Evolutionary conservation across 2,113 vertebrate genomes (phyloP).

Genomic region (Eretmochelys imbricata): DNA sequence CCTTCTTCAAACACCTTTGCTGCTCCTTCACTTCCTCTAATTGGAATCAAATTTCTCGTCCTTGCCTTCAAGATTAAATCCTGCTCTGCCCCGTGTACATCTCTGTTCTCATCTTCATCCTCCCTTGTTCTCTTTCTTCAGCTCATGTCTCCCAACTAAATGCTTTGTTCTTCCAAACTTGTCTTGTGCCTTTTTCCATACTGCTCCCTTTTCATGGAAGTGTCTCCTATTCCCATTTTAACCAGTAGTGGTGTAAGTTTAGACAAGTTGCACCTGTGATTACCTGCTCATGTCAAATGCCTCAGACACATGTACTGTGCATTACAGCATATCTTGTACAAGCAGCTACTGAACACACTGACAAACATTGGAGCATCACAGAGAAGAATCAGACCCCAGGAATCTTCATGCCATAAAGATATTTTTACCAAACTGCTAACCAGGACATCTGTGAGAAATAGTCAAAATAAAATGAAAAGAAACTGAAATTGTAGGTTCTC

Average conservation of each 20-base stretch:
- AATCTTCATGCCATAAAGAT: rapidly evolving
- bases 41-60: background rate
- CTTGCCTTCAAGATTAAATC: background rate
- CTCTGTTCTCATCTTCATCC: background rate
- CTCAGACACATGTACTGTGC: background rate
- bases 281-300: background rate
- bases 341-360: background rate
- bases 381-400: background rate
- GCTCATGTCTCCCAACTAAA: background rate
- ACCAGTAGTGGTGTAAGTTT: background rate
- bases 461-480: background rate
- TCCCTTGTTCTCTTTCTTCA: background rate
- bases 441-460: background rate
- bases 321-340: background rate
- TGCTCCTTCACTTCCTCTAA: background rate
- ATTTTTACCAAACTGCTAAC: background rate
- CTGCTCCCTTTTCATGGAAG: background rate
- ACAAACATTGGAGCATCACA: background rate
- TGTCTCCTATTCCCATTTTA: background rate
- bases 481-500: background rate
- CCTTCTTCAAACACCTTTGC: background rate
- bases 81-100: background rate
- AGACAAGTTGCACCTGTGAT: background rate
- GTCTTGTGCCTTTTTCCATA: rapidly evolving
- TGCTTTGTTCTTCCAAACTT: background rate